phyloP scores from a whole-genome alignment of 2,888 invertebrate genomes.

The Drosophila buzzatii region DNA sequence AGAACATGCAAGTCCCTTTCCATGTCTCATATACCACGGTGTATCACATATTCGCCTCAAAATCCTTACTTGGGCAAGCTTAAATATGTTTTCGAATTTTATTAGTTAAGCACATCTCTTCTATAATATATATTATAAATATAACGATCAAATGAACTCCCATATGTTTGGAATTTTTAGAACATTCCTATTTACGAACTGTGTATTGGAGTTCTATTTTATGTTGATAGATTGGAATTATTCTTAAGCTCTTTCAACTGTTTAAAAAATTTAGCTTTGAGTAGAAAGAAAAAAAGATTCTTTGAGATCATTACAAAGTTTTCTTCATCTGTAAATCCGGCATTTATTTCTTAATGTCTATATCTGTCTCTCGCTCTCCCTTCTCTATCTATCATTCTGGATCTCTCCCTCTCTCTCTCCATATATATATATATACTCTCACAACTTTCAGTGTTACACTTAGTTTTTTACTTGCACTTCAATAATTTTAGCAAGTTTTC shows the following conservation, averaged over 20 bases:
- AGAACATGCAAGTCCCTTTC: too few relatives aligned
- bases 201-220: neutral
- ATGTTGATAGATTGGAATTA: neutral
- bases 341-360: neutral
- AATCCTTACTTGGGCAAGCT: too few relatives aligned
- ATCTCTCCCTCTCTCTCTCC: too few relatives aligned
- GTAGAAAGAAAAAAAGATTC: neutral
- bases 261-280: neutral
- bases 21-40: too few relatives aligned
- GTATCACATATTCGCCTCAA: too few relatives aligned
- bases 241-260: neutral
- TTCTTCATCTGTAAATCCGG: neutral
- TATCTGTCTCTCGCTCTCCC: neutral
- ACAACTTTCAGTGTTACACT: slow-evolving; percentile 4
- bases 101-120: too few relatives aligned
- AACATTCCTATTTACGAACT: neutral
- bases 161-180: neutral
- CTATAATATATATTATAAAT: neutral
- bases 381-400: neutral
- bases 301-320: neutral
- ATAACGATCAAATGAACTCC: neutral
- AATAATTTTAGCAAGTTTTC: slow-evolving; percentile 35
- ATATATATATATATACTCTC: too few relatives aligned
- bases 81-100: too few relatives aligned
- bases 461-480: slow-evolving; percentile 10